Conservation (phyloP, 1,140 invertebrate species). For the Argopecten irradians region DNA sequence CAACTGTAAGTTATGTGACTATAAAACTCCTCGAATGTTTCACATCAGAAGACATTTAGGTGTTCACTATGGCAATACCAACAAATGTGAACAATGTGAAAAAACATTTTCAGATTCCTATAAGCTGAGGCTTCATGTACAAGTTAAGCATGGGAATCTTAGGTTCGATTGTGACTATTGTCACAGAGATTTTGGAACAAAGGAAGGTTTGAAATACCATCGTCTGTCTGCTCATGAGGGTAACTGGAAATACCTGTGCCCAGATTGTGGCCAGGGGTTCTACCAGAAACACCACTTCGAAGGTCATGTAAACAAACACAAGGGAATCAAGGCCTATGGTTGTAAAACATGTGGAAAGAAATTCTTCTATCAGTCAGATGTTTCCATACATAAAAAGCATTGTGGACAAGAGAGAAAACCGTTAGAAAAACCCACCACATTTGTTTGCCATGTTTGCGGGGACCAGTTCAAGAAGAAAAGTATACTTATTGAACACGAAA, state of each 20-base stretch:
- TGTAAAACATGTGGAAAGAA: background rate
- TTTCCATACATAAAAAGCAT: background rate
- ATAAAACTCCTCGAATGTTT: background rate
- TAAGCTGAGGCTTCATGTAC: background rate
- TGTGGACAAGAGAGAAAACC: background rate
- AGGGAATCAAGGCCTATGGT: background rate
- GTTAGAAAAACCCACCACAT: background rate
- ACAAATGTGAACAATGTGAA: slow-evolving; percentile 11
- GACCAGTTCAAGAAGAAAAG: slow-evolving; percentile 9
- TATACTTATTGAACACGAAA: slow-evolving; percentile 32
- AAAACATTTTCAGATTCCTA: slow-evolving; percentile 1
- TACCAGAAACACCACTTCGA: background rate
- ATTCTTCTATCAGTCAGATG: background rate
- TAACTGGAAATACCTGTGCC: background rate
- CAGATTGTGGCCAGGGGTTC: background rate
- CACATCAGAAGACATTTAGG: background rate
- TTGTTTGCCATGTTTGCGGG: slow-evolving; percentile 5
- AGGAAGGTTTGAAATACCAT: slow-evolving; percentile 15
- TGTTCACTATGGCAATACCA: background rate
- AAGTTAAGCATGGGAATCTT: slow-evolving; percentile 3
- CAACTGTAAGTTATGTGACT: background rate
- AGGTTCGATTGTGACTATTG: slow-evolving; percentile 5
- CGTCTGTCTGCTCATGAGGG: background rate
- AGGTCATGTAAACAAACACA: slow-evolving; percentile 15
- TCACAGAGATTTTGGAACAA: slow-evolving; percentile 10